Percentiles rank a stretch among this genome's conserved stretches.
Evolutionary conservation across 2,888 invertebrate species (phyloP).

Genomic region (Sceliomorpha sp.): DNA sequence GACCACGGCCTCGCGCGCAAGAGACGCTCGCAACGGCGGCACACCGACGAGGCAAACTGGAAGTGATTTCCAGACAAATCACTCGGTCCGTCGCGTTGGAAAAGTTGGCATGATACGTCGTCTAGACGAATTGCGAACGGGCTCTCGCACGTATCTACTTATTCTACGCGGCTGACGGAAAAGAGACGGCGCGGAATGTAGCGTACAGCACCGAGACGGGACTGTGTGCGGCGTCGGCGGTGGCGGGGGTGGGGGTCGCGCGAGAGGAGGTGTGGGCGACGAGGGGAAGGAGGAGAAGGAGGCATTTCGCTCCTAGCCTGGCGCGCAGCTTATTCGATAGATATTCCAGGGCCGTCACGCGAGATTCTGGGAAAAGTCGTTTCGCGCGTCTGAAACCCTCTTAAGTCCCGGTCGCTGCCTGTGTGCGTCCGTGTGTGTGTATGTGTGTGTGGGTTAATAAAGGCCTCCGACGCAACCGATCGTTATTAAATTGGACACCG

Average conservation of each 20-base stretch:
- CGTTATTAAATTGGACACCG: conserved; percentile 79
- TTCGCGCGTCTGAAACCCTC: conserved; percentile 70
- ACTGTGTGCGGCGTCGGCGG: too few relatives aligned
- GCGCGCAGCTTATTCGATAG: conserved; percentile 68
- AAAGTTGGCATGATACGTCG: conserved; percentile 43
- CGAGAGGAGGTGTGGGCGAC: too few relatives aligned
- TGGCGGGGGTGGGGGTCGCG: too few relatives aligned
- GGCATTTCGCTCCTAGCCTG: conserved; percentile 45
- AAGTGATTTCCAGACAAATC: conserved; percentile 54
- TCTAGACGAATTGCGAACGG: conserved; percentile 47
- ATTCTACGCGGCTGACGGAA: too few relatives aligned
- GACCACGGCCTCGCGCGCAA: too few relatives aligned
- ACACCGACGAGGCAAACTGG: too few relatives aligned
- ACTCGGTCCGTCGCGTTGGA: conserved; percentile 26
- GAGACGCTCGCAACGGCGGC: too few relatives aligned
- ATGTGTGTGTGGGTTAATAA: too few relatives aligned
- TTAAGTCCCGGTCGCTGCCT: conserved; percentile 42
- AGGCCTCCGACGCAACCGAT: conserved; percentile 77
- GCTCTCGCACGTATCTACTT: too few relatives aligned
- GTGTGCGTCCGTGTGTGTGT: conserved; percentile 62
- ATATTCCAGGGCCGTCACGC: conserved; percentile 76
- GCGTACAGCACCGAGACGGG: too few relatives aligned
- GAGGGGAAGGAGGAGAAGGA: too few relatives aligned
- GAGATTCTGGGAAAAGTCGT: conserved; percentile 79
- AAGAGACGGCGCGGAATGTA: too few relatives aligned